A percentile compares a stretch with the other conserved stretches of the same genome.
These are phyloP conservation scores for Ephestia elutella DNA, from an alignment of 1,140 invertebrate species.

Conservation along the genomic window DNA sequence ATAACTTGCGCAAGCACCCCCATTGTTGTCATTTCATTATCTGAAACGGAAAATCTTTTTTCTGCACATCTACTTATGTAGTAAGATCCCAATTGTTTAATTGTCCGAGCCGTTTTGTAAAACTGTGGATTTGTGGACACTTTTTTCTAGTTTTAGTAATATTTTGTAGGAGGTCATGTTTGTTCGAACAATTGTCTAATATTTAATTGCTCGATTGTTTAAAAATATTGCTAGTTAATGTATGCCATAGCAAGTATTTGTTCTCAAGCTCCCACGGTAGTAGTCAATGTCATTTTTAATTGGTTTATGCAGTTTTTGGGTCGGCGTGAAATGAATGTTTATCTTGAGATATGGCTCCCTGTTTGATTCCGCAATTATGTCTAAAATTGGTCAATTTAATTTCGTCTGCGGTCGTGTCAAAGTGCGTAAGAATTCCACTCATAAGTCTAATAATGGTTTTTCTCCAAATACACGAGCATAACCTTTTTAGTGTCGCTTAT, in stretches of 20 bases:
- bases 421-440: neutral
- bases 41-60: conserved; percentile 74
- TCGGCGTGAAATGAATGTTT: conserved; percentile 14
- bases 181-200: conserved; percentile 16
- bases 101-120: conserved; percentile 47
- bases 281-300: conserved; percentile 27
- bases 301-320: conserved; percentile 19
- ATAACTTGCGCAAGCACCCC: conserved; percentile 60
- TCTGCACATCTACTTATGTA: conserved; percentile 45
- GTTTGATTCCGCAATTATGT: conserved; percentile 10
- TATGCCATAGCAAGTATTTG: conserved; percentile 12
- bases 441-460: neutral
- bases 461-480: neutral
- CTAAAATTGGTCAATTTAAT: conserved; percentile 1
- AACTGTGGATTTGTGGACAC: conserved; percentile 34
- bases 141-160: conserved; percentile 19
- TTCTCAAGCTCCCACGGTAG: conserved; percentile 19
- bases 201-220: conserved; percentile 28
- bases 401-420: conserved; percentile 5
- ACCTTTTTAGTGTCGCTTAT: neutral
- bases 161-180: conserved; percentile 14
- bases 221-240: conserved; percentile 28
- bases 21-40: conserved; percentile 73
- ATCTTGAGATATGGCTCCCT: neutral
- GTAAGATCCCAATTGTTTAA: conserved; percentile 66